Percentiles rank a stretch among this genome's conserved stretches.
Evolutionary conservation across 2,797 vertebrate species (phyloP).

Genomic region (Rhynchonycteris naso): DNA sequence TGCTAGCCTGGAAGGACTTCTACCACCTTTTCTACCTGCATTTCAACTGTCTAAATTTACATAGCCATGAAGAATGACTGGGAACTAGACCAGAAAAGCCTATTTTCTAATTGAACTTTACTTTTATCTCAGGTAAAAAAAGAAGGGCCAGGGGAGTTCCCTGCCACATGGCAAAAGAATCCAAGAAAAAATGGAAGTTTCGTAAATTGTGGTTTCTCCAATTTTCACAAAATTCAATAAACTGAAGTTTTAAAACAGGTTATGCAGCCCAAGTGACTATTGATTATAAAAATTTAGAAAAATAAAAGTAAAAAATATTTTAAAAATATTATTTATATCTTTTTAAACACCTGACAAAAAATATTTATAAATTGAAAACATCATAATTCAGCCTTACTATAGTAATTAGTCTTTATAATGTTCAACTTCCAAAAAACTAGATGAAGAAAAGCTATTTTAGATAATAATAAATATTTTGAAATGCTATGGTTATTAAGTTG

Average conservation of each 20-base stretch:
- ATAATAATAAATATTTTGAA: constrained; percentile 35
- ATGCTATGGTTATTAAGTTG: constrained; percentile 16
- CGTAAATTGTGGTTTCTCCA: constrained; percentile 38
- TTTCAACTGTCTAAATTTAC: constrained; percentile 46
- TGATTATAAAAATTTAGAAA: background rate
- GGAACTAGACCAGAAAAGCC: constrained; percentile 54
- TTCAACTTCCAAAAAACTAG: constrained; percentile 29
- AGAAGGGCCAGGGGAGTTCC: background rate
- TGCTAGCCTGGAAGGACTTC: constrained; percentile 72
- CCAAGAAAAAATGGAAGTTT: constrained; percentile 39
- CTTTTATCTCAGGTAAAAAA: constrained; percentile 61
- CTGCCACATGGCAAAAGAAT: constrained; percentile 10
- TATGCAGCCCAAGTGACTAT: background rate
- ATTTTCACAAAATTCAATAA: constrained; percentile 52
- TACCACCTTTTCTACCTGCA: constrained; percentile 49
- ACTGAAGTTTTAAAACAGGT: constrained; percentile 47
- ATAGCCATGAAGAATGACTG: background rate
- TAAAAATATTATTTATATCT: constrained; percentile 18
- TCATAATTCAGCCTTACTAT: background rate
- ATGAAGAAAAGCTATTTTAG: constrained; percentile 36
- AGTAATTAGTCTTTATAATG: constrained; percentile 47
- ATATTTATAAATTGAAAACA: constrained; percentile 11
- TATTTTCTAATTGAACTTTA: background rate
- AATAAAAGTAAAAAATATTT: constrained; percentile 18
- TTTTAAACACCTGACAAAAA: constrained; percentile 36